These are phyloP conservation scores for Megastigmus dorsalis DNA, from an alignment of 2,888 invertebrate species.

Conservation along the genomic window DNA sequence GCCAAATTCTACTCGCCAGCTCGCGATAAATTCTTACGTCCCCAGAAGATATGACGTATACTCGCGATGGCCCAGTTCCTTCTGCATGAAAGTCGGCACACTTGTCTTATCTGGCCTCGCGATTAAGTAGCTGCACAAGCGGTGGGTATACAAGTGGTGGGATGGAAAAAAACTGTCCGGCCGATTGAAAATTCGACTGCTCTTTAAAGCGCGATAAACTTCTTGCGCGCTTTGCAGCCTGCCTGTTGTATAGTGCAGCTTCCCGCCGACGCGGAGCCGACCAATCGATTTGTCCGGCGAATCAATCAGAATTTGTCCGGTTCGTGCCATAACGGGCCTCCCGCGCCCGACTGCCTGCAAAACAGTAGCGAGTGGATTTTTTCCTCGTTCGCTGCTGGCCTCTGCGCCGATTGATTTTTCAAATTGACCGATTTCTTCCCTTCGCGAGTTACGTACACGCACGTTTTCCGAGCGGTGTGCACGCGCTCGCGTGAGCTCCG, in stretches of 20 bases:
- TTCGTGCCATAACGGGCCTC: slow-evolving; percentile 11
- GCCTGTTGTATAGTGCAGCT: too few species aligned
- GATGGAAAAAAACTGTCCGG: not conserved
- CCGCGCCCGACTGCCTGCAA: slow-evolving; percentile 1
- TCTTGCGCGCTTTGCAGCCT: not conserved
- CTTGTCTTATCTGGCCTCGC: slow-evolving; percentile 14
- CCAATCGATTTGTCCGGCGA: not conserved
- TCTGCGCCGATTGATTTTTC: slow-evolving; percentile 36
- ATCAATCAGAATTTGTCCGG: slow-evolving; percentile 46
- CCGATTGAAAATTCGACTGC: not conserved
- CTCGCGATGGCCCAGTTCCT: slow-evolving; percentile 14
- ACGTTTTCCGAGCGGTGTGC: not conserved
- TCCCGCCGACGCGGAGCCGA: slow-evolving; percentile 23
- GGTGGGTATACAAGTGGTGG: not conserved
- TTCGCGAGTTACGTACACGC: not conserved
- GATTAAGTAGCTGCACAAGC: not conserved
- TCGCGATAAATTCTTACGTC: too few species aligned
- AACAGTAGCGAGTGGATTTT: not conserved
- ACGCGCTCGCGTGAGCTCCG: slow-evolving; percentile 12
- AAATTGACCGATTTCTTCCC: slow-evolving; percentile 46
- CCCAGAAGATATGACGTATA: too few species aligned
- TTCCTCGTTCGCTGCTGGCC: not conserved
- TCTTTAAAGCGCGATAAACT: not conserved
- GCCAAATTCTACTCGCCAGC: too few species aligned
- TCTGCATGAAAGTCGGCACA: slow-evolving; percentile 32